These are phyloP conservation scores for Tenrec ecaudatus DNA, from an alignment of 2,113 vertebrate genomes.

Conservation along the genomic window DNA sequence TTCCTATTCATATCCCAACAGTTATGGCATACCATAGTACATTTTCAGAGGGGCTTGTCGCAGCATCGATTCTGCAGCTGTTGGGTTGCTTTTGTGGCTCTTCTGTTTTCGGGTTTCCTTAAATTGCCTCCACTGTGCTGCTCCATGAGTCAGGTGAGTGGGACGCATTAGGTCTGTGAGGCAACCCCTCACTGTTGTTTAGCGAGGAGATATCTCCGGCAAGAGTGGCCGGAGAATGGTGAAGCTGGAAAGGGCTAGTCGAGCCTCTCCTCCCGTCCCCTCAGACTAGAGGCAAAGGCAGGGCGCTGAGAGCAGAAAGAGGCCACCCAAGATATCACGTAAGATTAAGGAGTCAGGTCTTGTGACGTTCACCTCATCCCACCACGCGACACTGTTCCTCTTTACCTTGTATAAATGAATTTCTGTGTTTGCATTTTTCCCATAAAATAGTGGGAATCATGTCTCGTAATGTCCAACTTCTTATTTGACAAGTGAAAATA, in stretches of 20 bases:
- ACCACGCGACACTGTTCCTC: rapidly evolving
- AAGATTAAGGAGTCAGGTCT: background rate
- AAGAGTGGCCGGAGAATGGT: background rate
- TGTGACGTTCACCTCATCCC: rapidly evolving
- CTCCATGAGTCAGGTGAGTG: background rate
- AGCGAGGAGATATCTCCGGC: background rate
- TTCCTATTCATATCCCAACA: background rate
- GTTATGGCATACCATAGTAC: slow-evolving; percentile 34
- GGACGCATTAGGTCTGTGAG: background rate
- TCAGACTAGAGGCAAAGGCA: background rate
- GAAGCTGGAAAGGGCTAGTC: background rate
- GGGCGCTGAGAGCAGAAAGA: background rate
- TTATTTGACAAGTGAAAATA: background rate
- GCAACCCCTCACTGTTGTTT: background rate
- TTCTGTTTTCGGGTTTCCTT: slow-evolving; percentile 37
- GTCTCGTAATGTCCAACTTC: background rate
- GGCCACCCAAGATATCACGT: too few relatives aligned
- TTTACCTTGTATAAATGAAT: background rate
- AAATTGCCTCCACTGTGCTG: background rate
- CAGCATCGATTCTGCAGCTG: background rate
- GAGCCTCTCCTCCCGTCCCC: background rate
- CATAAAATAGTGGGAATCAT: background rate
- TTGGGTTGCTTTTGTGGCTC: background rate
- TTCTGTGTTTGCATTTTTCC: background rate
- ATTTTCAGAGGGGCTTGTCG: slow-evolving; percentile 34